Conservation (phyloP, 2,888 invertebrate genomes). For the Hirtodrosophila duncani region DNA sequence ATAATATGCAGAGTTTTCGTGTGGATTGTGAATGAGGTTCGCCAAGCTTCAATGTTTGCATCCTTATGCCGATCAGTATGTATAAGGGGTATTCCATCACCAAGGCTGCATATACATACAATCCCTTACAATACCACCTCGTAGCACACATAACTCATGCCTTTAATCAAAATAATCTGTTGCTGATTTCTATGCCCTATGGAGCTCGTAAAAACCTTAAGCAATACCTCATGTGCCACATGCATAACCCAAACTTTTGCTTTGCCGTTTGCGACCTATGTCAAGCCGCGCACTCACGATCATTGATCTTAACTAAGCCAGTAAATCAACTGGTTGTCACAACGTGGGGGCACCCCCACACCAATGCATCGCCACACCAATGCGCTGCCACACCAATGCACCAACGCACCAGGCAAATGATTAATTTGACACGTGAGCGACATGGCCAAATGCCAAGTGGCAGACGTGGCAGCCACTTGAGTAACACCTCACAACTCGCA, state of each 20-base stretch:
- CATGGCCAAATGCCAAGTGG: conserved; percentile 45
- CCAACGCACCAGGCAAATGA: conserved; percentile 35
- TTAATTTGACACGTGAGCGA: conserved; percentile 70
- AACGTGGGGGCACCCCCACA: conserved; percentile 6
- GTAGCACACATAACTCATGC: no score
- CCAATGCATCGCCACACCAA: neutral
- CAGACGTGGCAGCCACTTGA: conserved; percentile 37
- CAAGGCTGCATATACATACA: no score
- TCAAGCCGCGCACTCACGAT: conserved; percentile 16
- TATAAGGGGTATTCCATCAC: no score
- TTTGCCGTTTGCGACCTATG: conserved; percentile 12
- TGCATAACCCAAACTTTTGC: conserved; percentile 9
- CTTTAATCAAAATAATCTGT: neutral
- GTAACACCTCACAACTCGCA: conserved; percentile 16
- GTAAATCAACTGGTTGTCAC: conserved; percentile 62
- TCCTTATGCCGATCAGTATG: no score
- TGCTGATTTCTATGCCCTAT: neutral
- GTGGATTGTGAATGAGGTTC: no score
- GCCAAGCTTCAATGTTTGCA: no score
- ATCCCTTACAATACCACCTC: no score
- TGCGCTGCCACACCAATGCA: no score
- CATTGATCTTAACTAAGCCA: conserved; percentile 44
- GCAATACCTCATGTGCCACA: conserved; percentile 32
- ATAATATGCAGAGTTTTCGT: no score
- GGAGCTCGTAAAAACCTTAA: conserved; percentile 17